Conservation (phyloP, 1,140 invertebrate species). For the Cotesia glomerata region DNA sequence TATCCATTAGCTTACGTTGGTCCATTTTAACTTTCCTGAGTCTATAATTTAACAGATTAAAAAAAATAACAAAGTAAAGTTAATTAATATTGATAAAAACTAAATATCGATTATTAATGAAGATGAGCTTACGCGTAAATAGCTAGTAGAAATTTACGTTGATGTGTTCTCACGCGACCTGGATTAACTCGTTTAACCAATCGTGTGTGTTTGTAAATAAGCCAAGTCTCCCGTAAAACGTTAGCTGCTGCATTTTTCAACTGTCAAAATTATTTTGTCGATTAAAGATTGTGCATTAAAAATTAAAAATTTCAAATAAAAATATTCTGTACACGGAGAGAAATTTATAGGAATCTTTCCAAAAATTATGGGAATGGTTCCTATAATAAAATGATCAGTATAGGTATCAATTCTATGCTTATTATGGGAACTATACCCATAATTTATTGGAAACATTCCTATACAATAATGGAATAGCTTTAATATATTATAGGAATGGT, state of each 20-base stretch:
- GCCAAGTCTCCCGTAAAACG: conserved; percentile 98
- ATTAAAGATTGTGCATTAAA: too few relatives aligned
- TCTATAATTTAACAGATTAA: conserved; percentile 66
- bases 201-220: conserved; percentile 99
- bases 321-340: conserved; percentile 47
- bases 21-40: conserved; percentile 99
- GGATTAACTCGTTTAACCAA: conserved; percentile 97
- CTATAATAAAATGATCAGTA: too few relatives aligned
- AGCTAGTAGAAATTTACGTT: conserved; percentile 98
- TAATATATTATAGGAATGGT: too few relatives aligned
- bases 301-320: too few relatives aligned
- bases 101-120: not conserved
- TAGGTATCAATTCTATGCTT: too few relatives aligned
- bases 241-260: conserved; percentile 99
- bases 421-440: too few relatives aligned
- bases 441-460: too few relatives aligned
- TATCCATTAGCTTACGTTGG: conserved; percentile 99
- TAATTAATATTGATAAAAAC: not conserved
- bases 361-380: too few relatives aligned
- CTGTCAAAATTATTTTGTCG: conserved; percentile 62
- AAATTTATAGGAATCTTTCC: too few relatives aligned
- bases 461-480: too few relatives aligned
- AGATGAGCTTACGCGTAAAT: conserved; percentile 93
- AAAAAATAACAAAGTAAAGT: conserved; percentile 37
- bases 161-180: conserved; percentile 94